Evolutionary conservation across 37 sponge, comb jelly and placozoan species (phyloP).

Genomic region (Amphimedon queenslandica): DNA sequence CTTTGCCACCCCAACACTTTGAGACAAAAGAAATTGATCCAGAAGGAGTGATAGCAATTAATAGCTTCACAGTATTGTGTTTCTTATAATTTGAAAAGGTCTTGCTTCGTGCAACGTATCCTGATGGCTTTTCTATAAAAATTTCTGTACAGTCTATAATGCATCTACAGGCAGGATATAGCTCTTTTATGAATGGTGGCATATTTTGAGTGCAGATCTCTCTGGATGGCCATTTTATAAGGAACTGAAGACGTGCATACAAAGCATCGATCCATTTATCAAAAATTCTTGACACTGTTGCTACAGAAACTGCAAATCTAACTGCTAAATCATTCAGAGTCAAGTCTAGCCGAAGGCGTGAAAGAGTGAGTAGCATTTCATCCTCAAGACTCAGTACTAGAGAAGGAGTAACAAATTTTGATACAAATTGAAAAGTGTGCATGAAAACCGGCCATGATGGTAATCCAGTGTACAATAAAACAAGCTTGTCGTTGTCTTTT

Average conservation of each 20-base stretch:
- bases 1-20: slow-evolving; percentile 37
- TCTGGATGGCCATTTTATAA: slow-evolving; percentile 32
- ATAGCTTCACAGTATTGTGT: slow-evolving; percentile 47
- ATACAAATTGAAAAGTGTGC: neutral
- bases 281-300: neutral
- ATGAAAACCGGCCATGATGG: slow-evolving; percentile 6
- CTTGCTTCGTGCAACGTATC: slow-evolving; percentile 9
- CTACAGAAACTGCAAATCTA: neutral
- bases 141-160: slow-evolving; percentile 34
- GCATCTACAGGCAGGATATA: slow-evolving; percentile 7
- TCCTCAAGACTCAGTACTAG: neutral
- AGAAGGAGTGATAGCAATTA: slow-evolving; percentile 37
- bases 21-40: too few species aligned
- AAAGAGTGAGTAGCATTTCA: slow-evolving; percentile 9
- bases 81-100: slow-evolving; percentile 57
- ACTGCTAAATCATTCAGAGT: neutral
- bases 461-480: slow-evolving; percentile 14
- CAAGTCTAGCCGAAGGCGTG: slow-evolving; percentile 7
- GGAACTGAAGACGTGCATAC: neutral
- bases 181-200: slow-evolving; percentile 18
- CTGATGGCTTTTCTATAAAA: slow-evolving; percentile 8
- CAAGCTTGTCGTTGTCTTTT: neutral
- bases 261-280: slow-evolving; percentile 1
- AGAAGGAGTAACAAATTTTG: neutral
- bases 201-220: slow-evolving; percentile 11